These are phyloP conservation scores for Isurus oxyrinchus DNA, from an alignment of 2,113 vertebrate species.

Conservation along the genomic window DNA sequence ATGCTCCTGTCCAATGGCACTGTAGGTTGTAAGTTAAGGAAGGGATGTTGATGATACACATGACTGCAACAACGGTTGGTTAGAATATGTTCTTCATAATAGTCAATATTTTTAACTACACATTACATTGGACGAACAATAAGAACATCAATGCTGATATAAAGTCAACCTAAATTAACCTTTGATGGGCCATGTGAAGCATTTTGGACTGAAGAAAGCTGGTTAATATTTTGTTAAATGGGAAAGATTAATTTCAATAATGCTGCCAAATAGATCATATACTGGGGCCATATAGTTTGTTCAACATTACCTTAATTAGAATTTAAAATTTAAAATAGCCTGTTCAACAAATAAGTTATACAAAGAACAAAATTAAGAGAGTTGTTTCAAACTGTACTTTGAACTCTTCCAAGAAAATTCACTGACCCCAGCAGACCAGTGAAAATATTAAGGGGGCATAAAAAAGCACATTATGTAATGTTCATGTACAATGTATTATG, in stretches of 20 bases:
- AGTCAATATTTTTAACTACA: slow-evolving; percentile 18
- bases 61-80: not conserved
- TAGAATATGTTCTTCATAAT: not conserved
- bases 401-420: not conserved
- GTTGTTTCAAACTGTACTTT: not conserved
- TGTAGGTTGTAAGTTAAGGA: slow-evolving; percentile 67
- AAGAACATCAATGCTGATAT: not conserved
- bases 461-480: not conserved
- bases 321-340: not conserved
- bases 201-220: not conserved
- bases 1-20: slow-evolving; percentile 88
- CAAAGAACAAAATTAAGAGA: not conserved
- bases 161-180: not conserved
- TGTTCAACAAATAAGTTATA: not conserved
- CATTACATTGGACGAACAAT: not conserved
- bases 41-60: not conserved
- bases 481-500: not conserved
- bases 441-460: not conserved
- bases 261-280: not conserved
- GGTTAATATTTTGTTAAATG: not conserved
- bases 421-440: not conserved
- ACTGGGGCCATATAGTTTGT: not conserved
- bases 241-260: not conserved
- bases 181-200: not conserved
- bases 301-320: not conserved